Evolutionary conservation across 1,140 invertebrate genomes (phyloP), one percentile per base, ranked within the genome.

Genomic region (Maniola jurtina): DNA sequence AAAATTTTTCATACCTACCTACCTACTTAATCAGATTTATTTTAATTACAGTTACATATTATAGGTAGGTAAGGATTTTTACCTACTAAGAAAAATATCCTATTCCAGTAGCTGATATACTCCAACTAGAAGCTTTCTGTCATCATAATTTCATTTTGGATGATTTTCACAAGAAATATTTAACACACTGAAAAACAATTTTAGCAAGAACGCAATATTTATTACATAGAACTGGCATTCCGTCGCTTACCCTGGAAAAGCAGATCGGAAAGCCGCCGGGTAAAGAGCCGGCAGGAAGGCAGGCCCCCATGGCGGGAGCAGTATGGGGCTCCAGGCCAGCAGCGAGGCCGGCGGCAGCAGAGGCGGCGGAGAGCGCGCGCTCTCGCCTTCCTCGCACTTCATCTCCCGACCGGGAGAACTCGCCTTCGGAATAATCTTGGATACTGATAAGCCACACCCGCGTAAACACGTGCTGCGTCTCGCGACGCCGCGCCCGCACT

Each of bases 221-320:
- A n/a, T n/a, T n/a, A n/a, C n/a, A n/a, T 15, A 61, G 6, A 35
- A 36, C n/a, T 38, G n/a, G 42, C 14, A 52, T 57, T 2, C 42
- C 58, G 61, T 62, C 61, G 79, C 92, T 92, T 91, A 93, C 92
- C 92, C 92, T 8, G 92, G 92, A 73, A 92, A 89, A 70, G 92
- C 92, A 62, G 91, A 92, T 14, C 92, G 86, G 70, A 93, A 89
- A 61, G 92, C 92, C 61, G 92, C 92, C 73, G 92, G 92, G 81
- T 93, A 93, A 34, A 93, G 89, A 63, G 88, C 88, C 59, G 92
- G 92, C 45, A 93, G 75, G 54, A 92, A 91, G 33, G 92, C 92
- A 63, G 92, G 92, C 56, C 91, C 92, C 92, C 92, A 93, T 9
- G 92, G 92, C 58, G 92, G 92, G 78, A 93, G 75, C 71, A 93